A percentile compares a stretch with the other conserved stretches of the same genome.
Evolutionary conservation across 2,113 vertebrate species (phyloP).

Genomic region (Fregetta grallaria): DNA sequence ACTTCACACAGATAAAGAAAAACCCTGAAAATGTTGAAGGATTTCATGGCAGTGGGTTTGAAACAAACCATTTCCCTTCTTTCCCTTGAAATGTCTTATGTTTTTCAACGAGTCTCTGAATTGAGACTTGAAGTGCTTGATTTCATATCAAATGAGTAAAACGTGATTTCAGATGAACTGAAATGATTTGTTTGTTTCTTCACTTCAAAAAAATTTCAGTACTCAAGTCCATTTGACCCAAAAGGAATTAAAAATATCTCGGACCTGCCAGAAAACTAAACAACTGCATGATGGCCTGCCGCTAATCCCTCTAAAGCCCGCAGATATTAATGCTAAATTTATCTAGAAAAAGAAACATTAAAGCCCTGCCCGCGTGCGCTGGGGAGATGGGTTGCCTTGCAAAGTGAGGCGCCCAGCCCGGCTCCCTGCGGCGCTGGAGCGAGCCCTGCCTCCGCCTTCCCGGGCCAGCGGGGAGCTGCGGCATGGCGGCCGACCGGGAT

Average conservation of each 20-base stretch:
- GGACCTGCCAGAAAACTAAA: not conserved
- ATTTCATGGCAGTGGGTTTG: not conserved
- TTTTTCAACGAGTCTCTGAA: not conserved
- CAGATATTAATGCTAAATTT: conserved; percentile 40
- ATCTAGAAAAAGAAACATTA: not conserved
- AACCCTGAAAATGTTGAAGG: not conserved
- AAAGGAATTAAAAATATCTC: conserved; percentile 28
- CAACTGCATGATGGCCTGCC: not conserved
- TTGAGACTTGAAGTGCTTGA: not conserved
- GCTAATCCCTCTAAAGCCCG: conserved; percentile 28
- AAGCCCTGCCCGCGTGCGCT: not conserved
- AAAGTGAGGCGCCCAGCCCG: not conserved
- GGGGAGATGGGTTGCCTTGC: not conserved
- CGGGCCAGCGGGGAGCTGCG: not conserved
- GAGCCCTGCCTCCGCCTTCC: not conserved
- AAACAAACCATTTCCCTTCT: not conserved
- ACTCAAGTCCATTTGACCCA: not conserved
- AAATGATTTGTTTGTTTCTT: not conserved
- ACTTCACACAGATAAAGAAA: not conserved
- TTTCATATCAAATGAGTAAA: not conserved
- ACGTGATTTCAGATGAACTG: not conserved
- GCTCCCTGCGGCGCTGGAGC: not conserved
- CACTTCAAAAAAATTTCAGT: not conserved
- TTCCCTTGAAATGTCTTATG: not conserved
- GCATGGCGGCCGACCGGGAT: accelerated